Evolutionary conservation across 2,113 vertebrate species (phyloP), one percentile per base, ranked within the genome.

Genomic region (Anoplopoma fimbria): DNA sequence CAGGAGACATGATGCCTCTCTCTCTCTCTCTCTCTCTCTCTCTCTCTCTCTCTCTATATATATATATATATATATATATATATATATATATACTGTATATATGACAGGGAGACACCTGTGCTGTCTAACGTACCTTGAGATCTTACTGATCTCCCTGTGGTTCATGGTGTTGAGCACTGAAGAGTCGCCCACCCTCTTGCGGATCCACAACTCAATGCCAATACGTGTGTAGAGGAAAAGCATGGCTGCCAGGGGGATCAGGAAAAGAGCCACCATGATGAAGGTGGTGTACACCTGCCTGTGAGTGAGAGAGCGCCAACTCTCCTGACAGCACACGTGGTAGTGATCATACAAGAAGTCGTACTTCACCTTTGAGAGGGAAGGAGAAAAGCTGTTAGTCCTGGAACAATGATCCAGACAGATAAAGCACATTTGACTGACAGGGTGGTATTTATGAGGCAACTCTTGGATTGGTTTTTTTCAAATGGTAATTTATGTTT

Each of bases 321-420:
- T 90, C 84, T 96, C 96, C 90, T 96, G 95, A 55, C 96, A 97
- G 90, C 95, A 97, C 45, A 97, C 93, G 4, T 97, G 96, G 82
- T 95, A 93, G 67, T 93, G 93, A 61, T 97, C 96, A 13, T 96
- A 96, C 88, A 96, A 57, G 87, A 97, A 96, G 87, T 97, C 96
- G 1, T 96, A 97, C 84, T 96, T 97, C 78, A 97, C 95, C 96
- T 97, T 87, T 33, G 31, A 75, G 34, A 40, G 36, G 1, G 2
- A 62, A 17, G 27, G 19, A 51, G 19, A 53, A 64, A 25, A 45
- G 8, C 9, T 31, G 51, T 82, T 27, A 75, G 63, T 21, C 10
- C n/a, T 27, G 31, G 6, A 65, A n/a, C 27, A 60, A 51, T 4
- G 40, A 23, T 61, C 2, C 29, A 31, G 33, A 34, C 45, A 34